These are phyloP conservation scores for Cotesia typhae DNA, from an alignment of 1,140 invertebrate genomes.

Conservation along the genomic window DNA sequence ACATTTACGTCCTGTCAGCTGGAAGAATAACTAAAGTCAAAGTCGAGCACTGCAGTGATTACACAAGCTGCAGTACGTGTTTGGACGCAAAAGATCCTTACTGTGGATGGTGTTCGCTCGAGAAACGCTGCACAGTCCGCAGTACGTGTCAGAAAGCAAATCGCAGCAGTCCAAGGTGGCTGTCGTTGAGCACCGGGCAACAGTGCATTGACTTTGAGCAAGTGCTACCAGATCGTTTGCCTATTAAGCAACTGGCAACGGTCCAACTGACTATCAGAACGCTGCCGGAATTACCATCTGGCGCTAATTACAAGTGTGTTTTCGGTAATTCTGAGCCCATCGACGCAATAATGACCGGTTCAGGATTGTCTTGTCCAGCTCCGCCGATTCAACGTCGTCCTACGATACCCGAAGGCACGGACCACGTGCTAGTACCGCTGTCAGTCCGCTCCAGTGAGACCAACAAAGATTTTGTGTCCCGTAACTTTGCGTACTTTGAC, in stretches of 20 bases:
- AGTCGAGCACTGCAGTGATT: conserved; percentile 90
- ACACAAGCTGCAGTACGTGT: conserved; percentile 89
- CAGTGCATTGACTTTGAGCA: conserved; percentile 97
- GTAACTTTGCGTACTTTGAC: conserved; percentile 94
- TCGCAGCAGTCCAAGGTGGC: conserved; percentile 88
- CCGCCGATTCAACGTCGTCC: conserved; percentile 81
- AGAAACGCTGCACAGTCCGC: conserved; percentile 89
- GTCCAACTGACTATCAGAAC: conserved; percentile 90
- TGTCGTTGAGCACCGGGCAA: conserved; percentile 89
- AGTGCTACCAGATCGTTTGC: conserved; percentile 88
- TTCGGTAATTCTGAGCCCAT: conserved; percentile 86
- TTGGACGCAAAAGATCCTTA: conserved; percentile 94
- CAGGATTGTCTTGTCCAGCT: conserved; percentile 85
- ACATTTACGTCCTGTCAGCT: conserved; percentile 77
- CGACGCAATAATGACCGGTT: conserved; percentile 81
- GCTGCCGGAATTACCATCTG: conserved; percentile 85
- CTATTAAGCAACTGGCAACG: conserved; percentile 83
- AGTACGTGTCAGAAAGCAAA: conserved; percentile 90
- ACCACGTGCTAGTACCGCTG: conserved; percentile 91
- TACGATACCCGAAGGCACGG: conserved; percentile 79
- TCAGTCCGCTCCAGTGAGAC: conserved; percentile 92
- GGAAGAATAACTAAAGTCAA: conserved; percentile 86
- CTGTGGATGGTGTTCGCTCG: conserved; percentile 97
- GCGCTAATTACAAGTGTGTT: conserved; percentile 93
- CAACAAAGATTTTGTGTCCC: conserved; percentile 94